Percentiles rank a stretch among this genome's conserved stretches.
These are phyloP conservation scores for Mystacornis crossleyi DNA, from an alignment of 2,113 vertebrate species.

Conservation along the genomic window DNA sequence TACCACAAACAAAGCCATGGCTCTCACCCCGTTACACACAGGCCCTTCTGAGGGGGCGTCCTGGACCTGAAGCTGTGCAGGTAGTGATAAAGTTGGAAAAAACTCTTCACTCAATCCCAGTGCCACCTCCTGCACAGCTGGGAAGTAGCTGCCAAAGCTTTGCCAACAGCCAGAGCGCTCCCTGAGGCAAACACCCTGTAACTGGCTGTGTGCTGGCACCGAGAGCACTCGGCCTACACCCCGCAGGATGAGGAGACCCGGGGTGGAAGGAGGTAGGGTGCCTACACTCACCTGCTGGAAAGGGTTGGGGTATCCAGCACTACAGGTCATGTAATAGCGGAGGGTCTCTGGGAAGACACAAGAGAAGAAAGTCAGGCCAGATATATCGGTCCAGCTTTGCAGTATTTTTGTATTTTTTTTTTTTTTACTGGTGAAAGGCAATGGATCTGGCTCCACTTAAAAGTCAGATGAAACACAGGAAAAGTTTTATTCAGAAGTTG, in stretches of 20 bases:
- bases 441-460: background rate
- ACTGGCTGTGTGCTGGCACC: background rate
- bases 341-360: conserved; percentile 81
- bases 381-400: background rate
- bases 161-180: background rate
- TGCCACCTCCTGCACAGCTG: background rate
- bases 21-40: background rate
- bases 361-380: background rate
- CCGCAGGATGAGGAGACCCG: background rate
- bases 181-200: background rate
- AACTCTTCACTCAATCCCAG: background rate
- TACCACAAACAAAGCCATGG: background rate
- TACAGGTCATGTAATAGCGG: conserved; percentile 90
- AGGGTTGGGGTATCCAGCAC: conserved; percentile 85
- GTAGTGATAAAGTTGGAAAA: background rate
- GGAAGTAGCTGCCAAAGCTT: background rate
- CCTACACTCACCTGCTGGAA: conserved; percentile 90
- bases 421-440: background rate
- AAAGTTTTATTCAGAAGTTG: background rate
- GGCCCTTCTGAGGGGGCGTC: background rate
- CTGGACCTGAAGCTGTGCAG: background rate
- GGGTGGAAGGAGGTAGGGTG: background rate
- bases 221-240: background rate
- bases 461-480: background rate
- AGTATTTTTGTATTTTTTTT: background rate